phyloP scores from a whole-genome alignment of 2,888 invertebrate genomes.

The Ectemnius continuus region DNA sequence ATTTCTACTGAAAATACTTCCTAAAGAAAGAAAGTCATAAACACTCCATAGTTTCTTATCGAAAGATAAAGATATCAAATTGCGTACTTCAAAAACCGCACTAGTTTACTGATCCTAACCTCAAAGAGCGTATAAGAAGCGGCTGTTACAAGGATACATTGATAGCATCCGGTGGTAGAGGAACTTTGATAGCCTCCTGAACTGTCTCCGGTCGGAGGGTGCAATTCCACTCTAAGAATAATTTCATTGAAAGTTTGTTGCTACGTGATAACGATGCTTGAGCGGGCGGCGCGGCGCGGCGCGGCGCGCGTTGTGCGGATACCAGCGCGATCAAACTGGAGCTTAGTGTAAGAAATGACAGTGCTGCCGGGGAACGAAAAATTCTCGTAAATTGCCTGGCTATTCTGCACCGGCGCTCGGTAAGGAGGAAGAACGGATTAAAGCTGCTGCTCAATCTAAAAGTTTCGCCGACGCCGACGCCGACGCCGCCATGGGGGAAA shows the following conservation, averaged over 20 bases:
- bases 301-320: too few species aligned
- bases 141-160: neutral
- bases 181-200: constrained; percentile 41
- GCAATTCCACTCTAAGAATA: constrained; percentile 43
- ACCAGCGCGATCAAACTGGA: neutral
- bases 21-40: too few species aligned
- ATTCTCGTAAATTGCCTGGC: constrained; percentile 16
- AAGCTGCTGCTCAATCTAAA: constrained; percentile 42
- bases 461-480: constrained; percentile 30
- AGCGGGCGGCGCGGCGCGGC: neutral
- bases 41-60: too few species aligned
- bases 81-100: too few species aligned
- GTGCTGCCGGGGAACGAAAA: constrained; percentile 12
- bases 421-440: constrained; percentile 31
- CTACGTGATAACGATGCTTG: constrained; percentile 30
- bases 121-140: too few species aligned
- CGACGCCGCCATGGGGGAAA: too few species aligned
- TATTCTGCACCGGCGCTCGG: too few species aligned
- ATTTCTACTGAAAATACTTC: too few species aligned
- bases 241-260: constrained; percentile 58
- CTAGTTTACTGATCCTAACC: too few species aligned
- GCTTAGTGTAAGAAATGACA: neutral
- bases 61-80: too few species aligned
- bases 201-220: constrained; percentile 42
- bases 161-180: neutral